These are phyloP conservation scores for Epicauta chinensis DNA, from an alignment of 1,140 invertebrate genomes.

Conservation along the genomic window DNA sequence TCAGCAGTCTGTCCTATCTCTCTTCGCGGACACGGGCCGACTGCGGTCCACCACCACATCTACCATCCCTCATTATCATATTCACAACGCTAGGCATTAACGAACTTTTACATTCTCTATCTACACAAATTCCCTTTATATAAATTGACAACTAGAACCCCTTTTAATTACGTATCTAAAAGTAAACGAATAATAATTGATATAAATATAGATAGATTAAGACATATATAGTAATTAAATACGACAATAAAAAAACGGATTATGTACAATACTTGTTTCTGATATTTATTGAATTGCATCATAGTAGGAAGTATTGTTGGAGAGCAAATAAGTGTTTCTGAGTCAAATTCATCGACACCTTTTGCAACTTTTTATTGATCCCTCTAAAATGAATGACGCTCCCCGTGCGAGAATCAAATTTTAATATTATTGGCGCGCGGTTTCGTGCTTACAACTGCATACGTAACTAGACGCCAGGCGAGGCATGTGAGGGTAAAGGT, in stretches of 20 bases:
- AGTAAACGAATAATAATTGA: neutral
- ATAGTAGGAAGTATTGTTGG: too few relatives aligned
- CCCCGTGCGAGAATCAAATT: constrained; percentile 38
- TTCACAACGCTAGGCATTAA: constrained; percentile 15
- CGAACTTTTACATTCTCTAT: constrained; percentile 1
- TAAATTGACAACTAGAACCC: neutral
- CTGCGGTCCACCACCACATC: constrained; percentile 22
- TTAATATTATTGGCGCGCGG: constrained; percentile 42
- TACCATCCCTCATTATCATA: constrained; percentile 35
- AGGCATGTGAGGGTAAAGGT: constrained; percentile 37
- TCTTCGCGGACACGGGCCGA: constrained; percentile 27
- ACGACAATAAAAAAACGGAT: too few relatives aligned
- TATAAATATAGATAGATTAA: neutral
- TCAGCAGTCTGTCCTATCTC: constrained; percentile 43
- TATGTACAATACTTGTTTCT: too few relatives aligned
- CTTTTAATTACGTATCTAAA: neutral
- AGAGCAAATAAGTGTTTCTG: too few relatives aligned
- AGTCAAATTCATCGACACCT: constrained; percentile 14
- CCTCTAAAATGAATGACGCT: constrained; percentile 15
- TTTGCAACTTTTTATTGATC: constrained; percentile 30
- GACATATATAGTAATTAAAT: neutral
- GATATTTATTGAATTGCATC: too few relatives aligned
- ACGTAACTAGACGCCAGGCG: constrained; percentile 35
- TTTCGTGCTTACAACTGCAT: constrained; percentile 39
- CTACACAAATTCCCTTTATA: too few relatives aligned